Evolutionary conservation across 2,113 vertebrate species (phyloP), one percentile per base, ranked within the genome.

Genomic region (Zosterops japonicus): DNA sequence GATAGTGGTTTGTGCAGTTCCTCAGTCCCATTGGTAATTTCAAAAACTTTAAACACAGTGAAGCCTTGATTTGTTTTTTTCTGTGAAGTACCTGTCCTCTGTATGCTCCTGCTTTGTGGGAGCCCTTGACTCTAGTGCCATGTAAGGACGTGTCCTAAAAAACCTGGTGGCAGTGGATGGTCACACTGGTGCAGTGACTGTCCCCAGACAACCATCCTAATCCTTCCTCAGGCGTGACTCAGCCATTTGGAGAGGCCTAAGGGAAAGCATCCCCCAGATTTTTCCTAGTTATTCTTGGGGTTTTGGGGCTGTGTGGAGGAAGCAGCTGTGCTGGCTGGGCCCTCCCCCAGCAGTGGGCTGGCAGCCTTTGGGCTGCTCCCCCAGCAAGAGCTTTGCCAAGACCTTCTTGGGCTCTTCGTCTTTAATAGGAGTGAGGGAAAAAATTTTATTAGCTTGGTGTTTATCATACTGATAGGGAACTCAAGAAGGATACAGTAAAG

Each of bases 51-150:
- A 41, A 88, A 69, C 49, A n/a, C 15, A 27, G 22, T 21, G 56
- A 77, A 84, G 49, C 25, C 33, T 77, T 25, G 20, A 19, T 44
- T 44, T 76, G 4, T 7, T 67, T 63, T 63, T 61, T 44, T 57
- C 21, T 55, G 5, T 53, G 2, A 74, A 77, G 20, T 56, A 17
- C 27, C 12, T 59, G 0, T 83, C 35, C 21, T 85, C 27, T 8
- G 0, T 39, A 22, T 33, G 24, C 3, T 70, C 6, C n/a, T 77
- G 42, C 36, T 41, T 14, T 0, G 0, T 1, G 5, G 27, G 20
- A 27, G 6, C 36, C 35, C 1, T 13, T 61, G 24, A 6, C 57
- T 1, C 1, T 81, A 21, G 8, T 70, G 42, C 55, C 44, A 2
- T 1, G 2, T 0, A 0, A 61, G 57, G n/a, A 8, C 3, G 1